Evolutionary conservation across 2,797 vertebrate genomes (phyloP), one percentile per base, ranked within the genome.

Genomic region (Poeciliopsis presidionis): DNA sequence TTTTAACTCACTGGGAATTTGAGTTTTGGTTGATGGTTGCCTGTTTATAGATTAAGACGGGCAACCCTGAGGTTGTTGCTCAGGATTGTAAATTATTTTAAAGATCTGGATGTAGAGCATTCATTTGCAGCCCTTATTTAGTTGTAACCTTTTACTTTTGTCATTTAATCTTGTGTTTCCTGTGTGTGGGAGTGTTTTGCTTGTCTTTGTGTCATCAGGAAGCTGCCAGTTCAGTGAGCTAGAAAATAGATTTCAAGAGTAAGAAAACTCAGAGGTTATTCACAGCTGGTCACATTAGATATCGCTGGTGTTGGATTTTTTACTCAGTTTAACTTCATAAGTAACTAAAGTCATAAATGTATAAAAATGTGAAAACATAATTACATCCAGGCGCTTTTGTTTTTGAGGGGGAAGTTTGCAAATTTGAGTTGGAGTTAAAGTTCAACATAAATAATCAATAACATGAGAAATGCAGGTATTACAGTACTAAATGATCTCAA

Each of bases 221-320:
- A 51, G 25, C 30, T 2, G 33, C 53, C 18, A 30, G 71, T 77
- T 84, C 59, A 67, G 25, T 51, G 25, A 75, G 43, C 55, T 77
- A 49, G 45, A 0, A 81, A 83, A 78, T 75, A 47, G 5, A 77
- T 36, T 76, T 80, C 53, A 47, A n/a, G 25, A 81, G 72, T 51
- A 9, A 39, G 5, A 77, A 55, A 73, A 74, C 46, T 22, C 30
- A 1, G 5, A 25, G 43, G 5, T 70, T 43, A 49, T 73, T 30
- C 8, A 7, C 30, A 36, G 43, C 39, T 61, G 43, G 28, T 70
- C 51, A 74, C 16, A 69, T n/a, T 69, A 70, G 25, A 0, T 20
- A 11, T 47, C 4, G 6, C 25, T 61, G 61, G 57, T 33, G 1
- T 59, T 59, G 33, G 13, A 43, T 9, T 13, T 46, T n/a, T 47